Evolutionary conservation across 2,113 vertebrate species (phyloP).

Genomic region (Callipepla californica): DNA sequence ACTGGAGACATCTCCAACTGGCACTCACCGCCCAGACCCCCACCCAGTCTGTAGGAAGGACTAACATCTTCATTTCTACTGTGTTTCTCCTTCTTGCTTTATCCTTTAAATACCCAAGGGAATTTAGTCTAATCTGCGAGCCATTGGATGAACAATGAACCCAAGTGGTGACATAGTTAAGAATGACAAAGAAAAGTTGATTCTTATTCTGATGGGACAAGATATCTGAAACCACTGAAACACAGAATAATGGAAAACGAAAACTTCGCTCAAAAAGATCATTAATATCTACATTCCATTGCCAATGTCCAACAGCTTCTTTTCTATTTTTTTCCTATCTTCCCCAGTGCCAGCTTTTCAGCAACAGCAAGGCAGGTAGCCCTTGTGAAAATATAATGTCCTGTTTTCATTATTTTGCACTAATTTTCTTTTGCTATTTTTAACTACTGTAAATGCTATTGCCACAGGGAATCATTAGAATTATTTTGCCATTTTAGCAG

Average conservation of each 20-base stretch:
- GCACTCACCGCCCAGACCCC: no score
- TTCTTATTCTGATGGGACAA: not conserved
- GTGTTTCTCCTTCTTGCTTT: not conserved
- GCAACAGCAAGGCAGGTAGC: not conserved
- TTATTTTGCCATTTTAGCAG: slow-evolving; percentile 46
- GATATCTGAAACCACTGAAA: not conserved
- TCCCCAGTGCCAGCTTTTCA: not conserved
- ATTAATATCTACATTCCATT: not conserved
- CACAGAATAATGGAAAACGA: not conserved
- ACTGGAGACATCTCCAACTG: not conserved
- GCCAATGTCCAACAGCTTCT: not conserved
- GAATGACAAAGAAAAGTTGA: not conserved
- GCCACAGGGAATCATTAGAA: slow-evolving; percentile 60
- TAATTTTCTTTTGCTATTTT: slow-evolving; percentile 51
- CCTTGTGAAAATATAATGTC: not conserved
- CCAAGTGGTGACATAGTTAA: not conserved
- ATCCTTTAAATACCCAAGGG: rapidly evolving
- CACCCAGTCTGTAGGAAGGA: not conserved
- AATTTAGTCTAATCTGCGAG: not conserved
- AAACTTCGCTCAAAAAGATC: not conserved
- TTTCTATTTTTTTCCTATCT: not conserved
- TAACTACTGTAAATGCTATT: slow-evolving; percentile 38
- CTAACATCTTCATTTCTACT: not conserved
- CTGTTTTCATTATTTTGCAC: slow-evolving; percentile 41
- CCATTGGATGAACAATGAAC: not conserved